Evolutionary conservation across 92 coral and sea anemone species (phyloP), one percentile per base, ranked within the genome.

Genomic region (Phenganax stokvisi): DNA sequence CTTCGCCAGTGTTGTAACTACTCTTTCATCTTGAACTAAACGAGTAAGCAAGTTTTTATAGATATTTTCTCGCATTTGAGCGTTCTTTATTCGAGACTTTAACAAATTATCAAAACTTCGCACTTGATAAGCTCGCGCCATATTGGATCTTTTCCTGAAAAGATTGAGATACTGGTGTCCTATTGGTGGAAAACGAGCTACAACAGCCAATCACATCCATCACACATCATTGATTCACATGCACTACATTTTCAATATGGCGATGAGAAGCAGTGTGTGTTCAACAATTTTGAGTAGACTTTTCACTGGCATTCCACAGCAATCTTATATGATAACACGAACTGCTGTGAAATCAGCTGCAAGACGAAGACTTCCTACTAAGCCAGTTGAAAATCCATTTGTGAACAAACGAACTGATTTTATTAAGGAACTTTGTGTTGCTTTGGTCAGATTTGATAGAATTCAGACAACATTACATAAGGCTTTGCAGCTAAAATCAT

Each of bases 1-100:
- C 85, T 93, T 84, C 44, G 89, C 85, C 8, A 96, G 79, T 66
- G 99, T 96, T n/a, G 99, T 96, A 75, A 92, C 99, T 25, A 96
- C 89, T 75, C 97, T 90, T 83, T 96, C 99, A 75, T 96, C 91
- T 56, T 92, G 97, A 6, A 96, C 99, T 84, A 96, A 92, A 58
- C 96, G 96, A 37, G 99, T 96, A 54, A 96, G 87, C 57, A 96
- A 87, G 75, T 92, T 92, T 79, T 92, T 96, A 80, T 96, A 96
- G 68, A 96, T 62, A 6, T 82, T 82, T 77, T 96, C 90, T 31
- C 99, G 78, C 85, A 89, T 85, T 72, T 96, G 96, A 72, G 90
- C 85, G 73, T 90, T 92, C 63, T 86, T 90, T 17, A 92, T 89
- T 85, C 92, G 90, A 66, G 93, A 96, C 72, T 92, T 96, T 10